These are phyloP conservation scores for Pteropus alecto DNA, from an alignment of 2,113 vertebrate species.

Conservation along the genomic window DNA sequence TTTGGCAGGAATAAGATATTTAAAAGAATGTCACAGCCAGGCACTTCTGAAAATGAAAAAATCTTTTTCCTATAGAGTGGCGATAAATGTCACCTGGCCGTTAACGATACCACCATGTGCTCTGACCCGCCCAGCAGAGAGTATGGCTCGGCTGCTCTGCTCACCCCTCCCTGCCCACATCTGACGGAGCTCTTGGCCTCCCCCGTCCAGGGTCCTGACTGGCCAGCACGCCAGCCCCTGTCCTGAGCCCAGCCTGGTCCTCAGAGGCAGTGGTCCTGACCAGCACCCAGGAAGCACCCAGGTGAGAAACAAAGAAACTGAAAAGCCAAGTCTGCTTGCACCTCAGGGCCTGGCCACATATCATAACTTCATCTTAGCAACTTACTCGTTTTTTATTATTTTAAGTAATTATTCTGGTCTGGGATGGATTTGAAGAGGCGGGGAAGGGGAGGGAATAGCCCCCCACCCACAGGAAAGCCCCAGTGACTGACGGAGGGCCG, in stretches of 20 bases:
- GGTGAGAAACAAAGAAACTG: accelerated
- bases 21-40: too few relatives aligned
- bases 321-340: not conserved
- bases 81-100: not conserved
- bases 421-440: not conserved
- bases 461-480: accelerated
- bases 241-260: not conserved
- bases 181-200: not conserved
- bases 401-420: not conserved
- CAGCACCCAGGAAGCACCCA: not conserved
- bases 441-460: too few relatives aligned
- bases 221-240: not conserved
- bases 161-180: not conserved
- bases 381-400: not conserved
- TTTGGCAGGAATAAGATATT: not conserved
- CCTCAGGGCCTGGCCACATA: not conserved
- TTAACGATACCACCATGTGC: too few relatives aligned
- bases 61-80: not conserved
- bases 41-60: not conserved
- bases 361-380: not conserved
- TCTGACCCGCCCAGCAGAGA: not conserved
- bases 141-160: not conserved
- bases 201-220: not conserved
- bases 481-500: accelerated
- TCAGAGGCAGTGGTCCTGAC: not conserved